Base-by-base conservation (phyloP, 2,888 invertebrate genomes). In the Serrognathus titanus region DNA sequence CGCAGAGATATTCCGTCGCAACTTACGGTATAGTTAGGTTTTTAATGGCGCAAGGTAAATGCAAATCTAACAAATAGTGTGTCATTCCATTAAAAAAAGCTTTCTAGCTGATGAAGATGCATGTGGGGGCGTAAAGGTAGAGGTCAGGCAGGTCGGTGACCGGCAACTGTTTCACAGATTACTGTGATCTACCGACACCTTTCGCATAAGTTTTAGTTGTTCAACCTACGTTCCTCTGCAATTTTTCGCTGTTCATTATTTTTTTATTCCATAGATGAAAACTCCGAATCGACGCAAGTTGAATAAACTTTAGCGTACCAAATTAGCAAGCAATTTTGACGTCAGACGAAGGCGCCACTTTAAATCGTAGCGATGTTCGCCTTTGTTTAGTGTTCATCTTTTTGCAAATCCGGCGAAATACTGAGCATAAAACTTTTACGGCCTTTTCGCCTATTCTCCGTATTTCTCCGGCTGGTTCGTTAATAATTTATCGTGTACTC, bases 141-240 rank as follows among this genome's bases (percentile, higher is more conserved):
- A 75, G 75, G 75, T 75, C 75, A 75, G 58, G 59, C 63, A 63
- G 73, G 73, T 74, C 74, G 69, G 69, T 74, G 74, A 75, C 75
- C 75, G 72, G 67, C 71, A 72, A 71, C 69, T 66, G 70, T 72
- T 67, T 60, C 63, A 62, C 53, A 63, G 66, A 65, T 63, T 62
- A 61, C 66, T 69, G 75, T 74, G 74, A 74, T 75, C 71, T 74
- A 75, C 73, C 73, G 72, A 67, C 71, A 68, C 66, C 67, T 71
- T 69, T 71, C 62, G 69, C 68, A 69, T 69, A 64, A 68, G 68
- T 65, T 65, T 63, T 60, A 54, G 46, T 51, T 20, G 20, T 46
- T 46, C 48, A 4, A 7, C 10, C 12, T 43, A 43, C 43, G 43
- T 20, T 13, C 20, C 43, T 16, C 12, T 43, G 13, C 20, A 16